Conservation (phyloP, 2,113 vertebrate species). For the Pteruthius melanotis region DNA sequence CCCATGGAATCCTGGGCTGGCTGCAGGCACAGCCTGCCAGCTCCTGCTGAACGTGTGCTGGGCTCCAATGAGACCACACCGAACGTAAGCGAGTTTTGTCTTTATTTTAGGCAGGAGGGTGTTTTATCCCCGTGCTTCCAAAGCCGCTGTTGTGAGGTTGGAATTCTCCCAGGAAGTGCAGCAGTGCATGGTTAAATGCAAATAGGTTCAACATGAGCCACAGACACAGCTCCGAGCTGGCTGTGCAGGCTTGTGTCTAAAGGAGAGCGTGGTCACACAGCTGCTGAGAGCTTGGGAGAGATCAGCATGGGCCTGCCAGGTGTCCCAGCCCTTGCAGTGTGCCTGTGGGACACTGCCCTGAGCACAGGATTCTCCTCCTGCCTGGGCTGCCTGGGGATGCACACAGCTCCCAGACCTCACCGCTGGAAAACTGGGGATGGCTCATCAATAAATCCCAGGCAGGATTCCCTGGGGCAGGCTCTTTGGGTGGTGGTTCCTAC, state of each 20-base stretch:
- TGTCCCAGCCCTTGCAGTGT: not conserved
- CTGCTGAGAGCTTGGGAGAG: not conserved
- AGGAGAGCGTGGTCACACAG: not conserved
- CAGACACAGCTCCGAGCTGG: not conserved
- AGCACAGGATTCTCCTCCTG: not conserved
- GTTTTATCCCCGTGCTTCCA: slow-evolving; percentile 23
- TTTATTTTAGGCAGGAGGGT: slow-evolving; percentile 25
- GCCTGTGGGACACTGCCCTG: not conserved
- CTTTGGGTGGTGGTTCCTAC: slow-evolving; percentile 30
- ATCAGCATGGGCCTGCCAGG: not conserved
- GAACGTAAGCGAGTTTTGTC: slow-evolving; percentile 7
- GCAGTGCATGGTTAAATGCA: slow-evolving; percentile 1
- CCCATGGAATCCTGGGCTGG: not conserved
- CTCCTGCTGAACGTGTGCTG: not conserved
- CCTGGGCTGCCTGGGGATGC: not conserved
- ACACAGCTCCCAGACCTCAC: slow-evolving; percentile 9
- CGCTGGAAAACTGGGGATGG: not conserved
- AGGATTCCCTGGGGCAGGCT: not conserved
- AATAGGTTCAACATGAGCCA: slow-evolving; percentile 29
- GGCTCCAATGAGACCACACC: slow-evolving; percentile 33
- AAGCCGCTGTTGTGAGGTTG: not conserved
- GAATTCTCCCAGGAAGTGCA: slow-evolving; percentile 47
- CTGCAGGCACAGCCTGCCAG: not conserved
- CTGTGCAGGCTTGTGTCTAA: not conserved
- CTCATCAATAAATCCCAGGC: not conserved